phyloP scores from a whole-genome alignment of 1,140 invertebrate genomes.

The Drosophila repletoides region DNA sequence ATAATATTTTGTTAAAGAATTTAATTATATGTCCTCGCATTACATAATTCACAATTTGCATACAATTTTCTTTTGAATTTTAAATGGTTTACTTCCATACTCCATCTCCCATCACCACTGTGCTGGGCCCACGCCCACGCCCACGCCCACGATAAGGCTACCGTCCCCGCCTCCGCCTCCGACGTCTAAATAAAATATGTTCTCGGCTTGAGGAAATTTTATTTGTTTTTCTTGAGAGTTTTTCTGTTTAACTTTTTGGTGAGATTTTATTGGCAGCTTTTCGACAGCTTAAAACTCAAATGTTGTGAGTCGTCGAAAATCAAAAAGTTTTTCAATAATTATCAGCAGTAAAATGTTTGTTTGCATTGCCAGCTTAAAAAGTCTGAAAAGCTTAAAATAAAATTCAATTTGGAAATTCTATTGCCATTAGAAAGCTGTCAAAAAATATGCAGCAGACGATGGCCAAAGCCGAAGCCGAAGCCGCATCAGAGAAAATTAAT shows the following conservation, averaged over 20 bases:
- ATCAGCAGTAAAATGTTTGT: conserved; percentile 1
- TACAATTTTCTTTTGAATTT: conserved; percentile 53
- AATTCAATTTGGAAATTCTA: neutral
- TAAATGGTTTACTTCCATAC: neutral
- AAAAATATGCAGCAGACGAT: no score
- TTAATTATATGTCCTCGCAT: conserved; percentile 58
- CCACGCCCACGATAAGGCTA: neutral
- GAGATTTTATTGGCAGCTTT: conserved; percentile 17
- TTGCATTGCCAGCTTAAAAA: neutral
- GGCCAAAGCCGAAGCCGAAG: no score
- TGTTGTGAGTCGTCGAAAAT: neutral
- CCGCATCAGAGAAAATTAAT: conserved; percentile 8
- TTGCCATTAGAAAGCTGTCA: no score
- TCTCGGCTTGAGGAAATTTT: conserved; percentile 9
- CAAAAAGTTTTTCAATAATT: conserved; percentile 29
- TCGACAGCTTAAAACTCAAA: conserved; percentile 21
- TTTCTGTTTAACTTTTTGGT: conserved; percentile 15
- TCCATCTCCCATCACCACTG: conserved; percentile 12
- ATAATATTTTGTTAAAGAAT: conserved; percentile 61
- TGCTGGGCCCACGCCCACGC: conserved; percentile 3
- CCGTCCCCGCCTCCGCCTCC: no score
- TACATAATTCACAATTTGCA: conserved; percentile 68
- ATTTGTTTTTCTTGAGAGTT: conserved; percentile 26
- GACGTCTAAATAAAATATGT: neutral
- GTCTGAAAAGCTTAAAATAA: neutral